Percentiles rank a stretch among this genome's conserved stretches.
Conservation (phyloP, 2,888 invertebrate genomes). For the Dolichomitus sp. region DNA sequence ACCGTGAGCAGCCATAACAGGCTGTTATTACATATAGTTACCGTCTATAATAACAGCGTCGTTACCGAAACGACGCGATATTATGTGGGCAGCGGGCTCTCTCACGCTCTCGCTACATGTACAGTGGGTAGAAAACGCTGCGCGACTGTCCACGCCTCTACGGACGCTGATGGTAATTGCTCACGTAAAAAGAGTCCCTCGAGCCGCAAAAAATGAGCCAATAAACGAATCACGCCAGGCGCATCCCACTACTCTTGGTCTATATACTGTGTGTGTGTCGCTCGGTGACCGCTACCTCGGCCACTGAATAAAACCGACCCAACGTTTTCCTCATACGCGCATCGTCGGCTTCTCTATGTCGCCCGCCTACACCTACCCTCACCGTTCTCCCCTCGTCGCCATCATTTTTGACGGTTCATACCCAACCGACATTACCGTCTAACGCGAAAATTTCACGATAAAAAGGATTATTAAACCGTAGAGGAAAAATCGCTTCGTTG, state of each 20-base stretch:
- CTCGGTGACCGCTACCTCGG: constrained; percentile 13
- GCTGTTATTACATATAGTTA: constrained; percentile 64
- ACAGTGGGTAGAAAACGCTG: constrained; percentile 26
- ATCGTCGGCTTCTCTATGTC: not conserved
- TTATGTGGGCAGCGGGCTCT: constrained; percentile 49
- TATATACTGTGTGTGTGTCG: constrained; percentile 8
- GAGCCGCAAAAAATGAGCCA: constrained; percentile 63
- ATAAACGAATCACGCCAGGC: constrained; percentile 65
- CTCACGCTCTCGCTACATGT: constrained; percentile 17
- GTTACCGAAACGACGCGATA: constrained; percentile 61
- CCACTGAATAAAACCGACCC: constrained; percentile 26
- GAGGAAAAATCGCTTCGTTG: constrained; percentile 21
- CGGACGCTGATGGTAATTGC: constrained; percentile 66
- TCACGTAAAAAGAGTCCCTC: constrained; percentile 61
- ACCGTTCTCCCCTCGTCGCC: not conserved
- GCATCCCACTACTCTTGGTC: constrained; percentile 31
- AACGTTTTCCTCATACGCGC: constrained; percentile 9
- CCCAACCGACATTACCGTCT: constrained; percentile 17
- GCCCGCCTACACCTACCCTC: not conserved
- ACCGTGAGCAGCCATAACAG: constrained; percentile 55
- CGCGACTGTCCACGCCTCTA: constrained; percentile 44
- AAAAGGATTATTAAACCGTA: constrained; percentile 30
- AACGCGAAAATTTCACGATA: constrained; percentile 33
- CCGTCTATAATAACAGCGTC: constrained; percentile 64
- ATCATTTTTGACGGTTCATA: constrained; percentile 40